Evolutionary conservation across 2,888 invertebrate genomes (phyloP).

Genomic region (Eupsilia transversa): DNA sequence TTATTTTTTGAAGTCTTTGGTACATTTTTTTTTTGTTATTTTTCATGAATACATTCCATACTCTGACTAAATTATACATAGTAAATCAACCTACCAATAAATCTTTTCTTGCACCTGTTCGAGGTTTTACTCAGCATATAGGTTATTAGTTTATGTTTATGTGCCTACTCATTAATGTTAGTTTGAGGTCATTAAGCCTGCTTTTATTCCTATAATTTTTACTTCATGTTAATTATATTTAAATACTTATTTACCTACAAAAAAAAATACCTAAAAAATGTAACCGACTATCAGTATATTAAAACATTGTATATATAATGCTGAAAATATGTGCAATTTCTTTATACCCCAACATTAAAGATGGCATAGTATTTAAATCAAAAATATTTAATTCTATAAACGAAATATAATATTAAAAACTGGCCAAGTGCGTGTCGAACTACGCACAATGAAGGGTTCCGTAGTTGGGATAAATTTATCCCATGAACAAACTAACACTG

Average conservation of each 20-base stretch:
- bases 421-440: too few relatives aligned
- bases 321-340: background rate
- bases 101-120: conserved; percentile 1
- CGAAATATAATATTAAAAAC: too few relatives aligned
- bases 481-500: too few relatives aligned
- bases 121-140: conserved; percentile 1
- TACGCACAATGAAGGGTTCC: too few relatives aligned
- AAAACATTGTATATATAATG: background rate
- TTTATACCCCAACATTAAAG: background rate
- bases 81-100: conserved; percentile 1
- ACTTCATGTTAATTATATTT: background rate
- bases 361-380: background rate
- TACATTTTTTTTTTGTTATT: too few relatives aligned
- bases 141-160: background rate
- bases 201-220: background rate
- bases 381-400: too few relatives aligned
- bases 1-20: too few relatives aligned
- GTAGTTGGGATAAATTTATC: too few relatives aligned
- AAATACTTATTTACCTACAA: background rate
- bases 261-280: background rate
- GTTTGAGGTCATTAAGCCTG: background rate
- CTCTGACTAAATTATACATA: background rate
- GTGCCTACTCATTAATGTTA: background rate
- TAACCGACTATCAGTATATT: background rate
- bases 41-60: too few relatives aligned